Conservation (phyloP, 2,888 invertebrate species). For the Thera obeliscata region DNA sequence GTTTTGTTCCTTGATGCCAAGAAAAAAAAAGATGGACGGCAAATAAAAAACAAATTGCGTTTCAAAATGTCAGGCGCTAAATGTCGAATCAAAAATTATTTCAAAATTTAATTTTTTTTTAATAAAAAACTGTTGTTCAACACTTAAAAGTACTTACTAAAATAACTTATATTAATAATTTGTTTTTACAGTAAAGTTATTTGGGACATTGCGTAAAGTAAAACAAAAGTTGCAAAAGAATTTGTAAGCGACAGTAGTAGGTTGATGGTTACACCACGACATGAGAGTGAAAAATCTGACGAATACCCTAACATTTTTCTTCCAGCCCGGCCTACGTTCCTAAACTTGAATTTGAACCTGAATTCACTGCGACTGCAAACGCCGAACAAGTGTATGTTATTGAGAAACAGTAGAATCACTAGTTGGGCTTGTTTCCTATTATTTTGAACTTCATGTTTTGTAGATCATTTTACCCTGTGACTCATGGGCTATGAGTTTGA, state of each 20-base stretch:
- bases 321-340: constrained; percentile 99
- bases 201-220: no score
- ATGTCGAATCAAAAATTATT: background rate
- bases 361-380: constrained; percentile 95
- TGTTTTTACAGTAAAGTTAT: no score
- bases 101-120: background rate
- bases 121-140: no score
- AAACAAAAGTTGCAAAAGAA: background rate
- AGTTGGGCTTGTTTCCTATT: constrained; percentile 73
- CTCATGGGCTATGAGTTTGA: constrained; percentile 29
- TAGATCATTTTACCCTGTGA: constrained; percentile 51
- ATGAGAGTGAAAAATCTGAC: constrained; percentile 53
- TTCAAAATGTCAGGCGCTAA: background rate
- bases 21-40: background rate
- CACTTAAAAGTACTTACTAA: no score
- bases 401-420: constrained; percentile 71
- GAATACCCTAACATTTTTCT: constrained; percentile 75
- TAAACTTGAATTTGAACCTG: constrained; percentile 98
- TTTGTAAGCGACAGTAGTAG: background rate
- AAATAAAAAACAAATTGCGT: background rate
- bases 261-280: constrained; percentile 8
- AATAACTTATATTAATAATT: no score
- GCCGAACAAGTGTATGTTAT: constrained; percentile 94
- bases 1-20: no score
- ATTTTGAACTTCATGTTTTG: constrained; percentile 43